Evolutionary conservation across 1,140 invertebrate species (phyloP).

Genomic region (Dendroctonus ponderosae): DNA sequence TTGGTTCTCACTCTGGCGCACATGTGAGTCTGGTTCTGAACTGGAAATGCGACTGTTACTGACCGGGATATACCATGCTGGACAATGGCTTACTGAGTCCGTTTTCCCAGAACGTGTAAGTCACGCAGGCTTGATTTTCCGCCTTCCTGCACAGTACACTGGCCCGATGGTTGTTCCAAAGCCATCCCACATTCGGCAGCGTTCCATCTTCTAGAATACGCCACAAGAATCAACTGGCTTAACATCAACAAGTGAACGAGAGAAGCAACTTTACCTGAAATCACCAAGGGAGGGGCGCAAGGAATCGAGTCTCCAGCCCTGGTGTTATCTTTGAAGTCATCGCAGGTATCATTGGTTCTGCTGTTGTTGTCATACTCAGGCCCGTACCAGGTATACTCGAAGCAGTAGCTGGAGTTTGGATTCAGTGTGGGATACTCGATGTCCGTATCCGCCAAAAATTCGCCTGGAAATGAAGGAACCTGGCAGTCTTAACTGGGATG

Average conservation of each 20-base stretch:
- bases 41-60: too few relatives aligned
- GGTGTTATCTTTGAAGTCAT: slow-evolving; percentile 50
- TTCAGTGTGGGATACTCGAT: slow-evolving; percentile 23
- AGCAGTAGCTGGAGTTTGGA: slow-evolving; percentile 49
- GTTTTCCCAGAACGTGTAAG: slow-evolving; percentile 54
- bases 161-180: slow-evolving; percentile 42
- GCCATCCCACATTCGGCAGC: slow-evolving; percentile 33
- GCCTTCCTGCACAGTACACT: slow-evolving; percentile 52
- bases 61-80: too few relatives aligned
- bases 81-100: slow-evolving; percentile 49
- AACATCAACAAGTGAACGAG: too few relatives aligned
- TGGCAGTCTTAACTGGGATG: too few relatives aligned
- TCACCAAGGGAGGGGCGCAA: slow-evolving; percentile 54
- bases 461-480: slow-evolving; percentile 1
- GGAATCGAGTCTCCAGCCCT: slow-evolving; percentile 51
- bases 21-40: slow-evolving; percentile 56
- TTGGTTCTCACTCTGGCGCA: slow-evolving; percentile 53
- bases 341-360: slow-evolving; percentile 55
- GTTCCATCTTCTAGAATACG: slow-evolving; percentile 53
- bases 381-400: slow-evolving; percentile 58
- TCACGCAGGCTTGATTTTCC: slow-evolving; percentile 54
- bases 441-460: neutral
- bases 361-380: slow-evolving; percentile 53
- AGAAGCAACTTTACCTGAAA: slow-evolving; percentile 49
- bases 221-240: slow-evolving; percentile 7